Percentiles rank a stretch among this genome's conserved stretches.
Conservation (phyloP, 2,888 invertebrate genomes). For the Aspidiotus rigidus region DNA sequence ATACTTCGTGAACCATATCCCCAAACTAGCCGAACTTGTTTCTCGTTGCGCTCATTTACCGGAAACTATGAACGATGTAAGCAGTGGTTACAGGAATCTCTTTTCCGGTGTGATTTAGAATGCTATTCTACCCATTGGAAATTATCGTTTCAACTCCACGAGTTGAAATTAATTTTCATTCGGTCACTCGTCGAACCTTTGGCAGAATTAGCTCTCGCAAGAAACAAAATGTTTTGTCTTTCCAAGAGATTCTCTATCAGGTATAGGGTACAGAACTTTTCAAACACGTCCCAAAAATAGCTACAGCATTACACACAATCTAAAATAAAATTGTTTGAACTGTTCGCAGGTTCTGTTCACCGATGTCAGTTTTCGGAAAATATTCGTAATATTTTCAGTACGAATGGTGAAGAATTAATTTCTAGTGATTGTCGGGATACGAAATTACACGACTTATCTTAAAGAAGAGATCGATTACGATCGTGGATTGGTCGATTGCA, state of each 20-base stretch:
- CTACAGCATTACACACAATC: background rate
- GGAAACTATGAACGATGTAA: background rate
- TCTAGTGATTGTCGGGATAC: background rate
- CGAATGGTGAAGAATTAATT: conserved; percentile 1
- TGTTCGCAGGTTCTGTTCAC: conserved; percentile 16
- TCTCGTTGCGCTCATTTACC: background rate
- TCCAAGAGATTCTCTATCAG: conserved; percentile 1
- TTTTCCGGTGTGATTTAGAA: background rate
- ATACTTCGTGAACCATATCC: conserved; percentile 11
- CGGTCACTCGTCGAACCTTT: conserved; percentile 7
- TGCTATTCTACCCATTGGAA: conserved; percentile 5
- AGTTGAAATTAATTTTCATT: conserved; percentile 20
- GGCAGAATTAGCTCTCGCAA: conserved; percentile 8
- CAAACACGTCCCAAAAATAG: background rate
- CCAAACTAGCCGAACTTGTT: conserved; percentile 5
- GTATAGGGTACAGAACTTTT: no score
- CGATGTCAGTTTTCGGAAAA: conserved; percentile 3
- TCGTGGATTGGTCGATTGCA: conserved; percentile 9
- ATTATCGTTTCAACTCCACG: conserved; percentile 4
- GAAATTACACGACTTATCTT: background rate
- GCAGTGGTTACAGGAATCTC: background rate
- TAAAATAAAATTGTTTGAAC: background rate
- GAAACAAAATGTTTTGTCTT: background rate
- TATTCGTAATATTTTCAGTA: conserved; percentile 6
- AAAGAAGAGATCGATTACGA: conserved; percentile 8